phyloP scores from a whole-genome alignment of 2,888 invertebrate genomes.

The Sminthurinus aureus region DNA sequence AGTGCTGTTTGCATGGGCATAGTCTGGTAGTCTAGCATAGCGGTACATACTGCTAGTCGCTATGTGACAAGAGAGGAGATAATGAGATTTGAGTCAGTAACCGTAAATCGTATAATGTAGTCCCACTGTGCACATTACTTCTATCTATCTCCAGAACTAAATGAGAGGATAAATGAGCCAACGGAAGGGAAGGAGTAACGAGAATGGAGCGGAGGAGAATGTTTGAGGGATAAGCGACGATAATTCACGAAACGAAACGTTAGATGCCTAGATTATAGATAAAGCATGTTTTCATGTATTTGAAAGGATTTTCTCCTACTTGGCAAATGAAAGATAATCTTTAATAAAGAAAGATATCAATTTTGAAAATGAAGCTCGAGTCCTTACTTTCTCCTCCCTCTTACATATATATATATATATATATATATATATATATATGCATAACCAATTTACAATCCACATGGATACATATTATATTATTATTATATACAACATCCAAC shows the following conservation, averaged over 20 bases:
- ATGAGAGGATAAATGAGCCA: neutral
- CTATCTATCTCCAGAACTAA: neutral
- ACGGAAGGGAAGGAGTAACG: neutral
- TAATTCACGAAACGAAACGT: no score
- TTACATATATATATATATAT: neutral
- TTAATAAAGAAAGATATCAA: neutral
- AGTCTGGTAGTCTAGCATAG: no score
- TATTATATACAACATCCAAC: no score
- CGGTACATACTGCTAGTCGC: neutral
- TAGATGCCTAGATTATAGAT: neutral
- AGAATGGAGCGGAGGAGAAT: neutral
- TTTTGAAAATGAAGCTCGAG: neutral
- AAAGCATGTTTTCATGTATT: neutral
- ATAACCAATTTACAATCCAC: no score
- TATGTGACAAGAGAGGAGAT: constrained; percentile 3
- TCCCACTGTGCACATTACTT: no score
- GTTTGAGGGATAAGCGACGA: no score
- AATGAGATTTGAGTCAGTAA: constrained; percentile 17
- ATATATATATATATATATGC: no score
- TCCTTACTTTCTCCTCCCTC: neutral
- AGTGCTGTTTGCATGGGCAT: no score
- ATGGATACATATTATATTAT: no score
- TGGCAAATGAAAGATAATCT: neutral
- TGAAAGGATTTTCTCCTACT: neutral
- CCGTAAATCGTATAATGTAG: neutral